Conservation (phyloP, 2,888 invertebrate genomes). For the Gastracanthus pulcherrimus region DNA sequence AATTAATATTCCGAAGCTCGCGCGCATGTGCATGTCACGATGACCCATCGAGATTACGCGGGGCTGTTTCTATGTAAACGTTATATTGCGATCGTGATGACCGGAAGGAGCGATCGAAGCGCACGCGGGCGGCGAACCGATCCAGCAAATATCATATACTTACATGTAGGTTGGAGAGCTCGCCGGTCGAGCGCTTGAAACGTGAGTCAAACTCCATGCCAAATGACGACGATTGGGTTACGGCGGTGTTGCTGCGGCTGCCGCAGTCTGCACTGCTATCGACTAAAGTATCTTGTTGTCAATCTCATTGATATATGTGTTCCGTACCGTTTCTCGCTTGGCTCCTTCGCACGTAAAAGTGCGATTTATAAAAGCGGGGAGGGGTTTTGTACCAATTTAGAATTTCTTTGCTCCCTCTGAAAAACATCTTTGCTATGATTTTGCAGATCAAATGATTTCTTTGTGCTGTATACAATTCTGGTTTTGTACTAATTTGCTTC, state of each 20-base stretch:
- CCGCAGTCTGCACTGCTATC: too few relatives aligned
- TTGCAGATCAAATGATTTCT: too few relatives aligned
- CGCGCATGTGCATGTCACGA: background rate
- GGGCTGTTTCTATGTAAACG: background rate
- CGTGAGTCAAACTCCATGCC: constrained; percentile 5
- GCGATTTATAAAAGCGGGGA: background rate
- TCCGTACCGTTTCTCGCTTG: background rate
- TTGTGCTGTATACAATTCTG: too few relatives aligned
- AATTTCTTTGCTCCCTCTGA: background rate
- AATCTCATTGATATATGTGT: background rate
- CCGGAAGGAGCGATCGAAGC: constrained; percentile 6
- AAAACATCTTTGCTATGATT: background rate
- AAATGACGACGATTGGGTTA: constrained; percentile 22
- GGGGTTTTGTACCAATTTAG: background rate
- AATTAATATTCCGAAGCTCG: background rate
- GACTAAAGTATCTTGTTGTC: constrained; percentile 24
- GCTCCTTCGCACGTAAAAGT: background rate
- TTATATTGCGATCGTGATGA: constrained; percentile 5
- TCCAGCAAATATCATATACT: constrained; percentile 18
- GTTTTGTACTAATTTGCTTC: too few relatives aligned
- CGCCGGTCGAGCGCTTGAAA: background rate
- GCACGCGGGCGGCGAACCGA: background rate
- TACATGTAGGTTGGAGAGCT: background rate
- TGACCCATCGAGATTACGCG: constrained; percentile 5
- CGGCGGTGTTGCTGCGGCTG: background rate